Evolutionary conservation across 2,113 vertebrate species (phyloP), one percentile per base, ranked within the genome.

Genomic region (Corythaeola cristata): DNA sequence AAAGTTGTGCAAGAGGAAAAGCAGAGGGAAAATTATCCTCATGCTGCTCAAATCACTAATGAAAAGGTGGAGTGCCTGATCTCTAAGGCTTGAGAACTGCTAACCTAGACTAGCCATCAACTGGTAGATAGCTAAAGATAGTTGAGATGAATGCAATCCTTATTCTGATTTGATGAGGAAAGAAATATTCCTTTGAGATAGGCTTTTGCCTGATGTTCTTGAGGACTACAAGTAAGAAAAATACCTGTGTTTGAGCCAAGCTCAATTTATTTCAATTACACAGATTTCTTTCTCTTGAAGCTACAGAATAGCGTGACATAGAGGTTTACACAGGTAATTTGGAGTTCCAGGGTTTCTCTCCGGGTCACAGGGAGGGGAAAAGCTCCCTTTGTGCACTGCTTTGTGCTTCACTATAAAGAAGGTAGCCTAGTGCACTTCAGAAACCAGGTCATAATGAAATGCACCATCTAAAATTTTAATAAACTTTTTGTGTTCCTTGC

Each of bases 401-500:
- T 86, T 95, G 72, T 94, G 72, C 82, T 77, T 66, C 30, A 37
- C n/a, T 69, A 47, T 12, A 85, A 95, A 91, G 66, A 56, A 64
- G 20, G 47, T 44, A 88, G 55, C 47, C 0, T 1, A 74, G 14
- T 67, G 64, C 75, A 86, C 47, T 90, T 88, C 50, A 67, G 50
- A 90, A 91, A 90, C 37, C 50, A 95, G 88, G 80, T 83, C 82
- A 73, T 52, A 84, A 86, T 18, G 20, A 80, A 96, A 89, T 37
- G 63, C 47, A 95, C 24, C 55, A 59, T 21, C 77, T 94, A 74
- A 85, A 97, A 90, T 56, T 79, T 90, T 90, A 95, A 95, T 88
- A 83, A 91, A 86, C 59, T 85, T 91, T 79, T 74, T 86, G 78
- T 94, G 72, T 44, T 96, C 56, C 60, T 71, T 89, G 56, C 84